Evolutionary conservation across 2,888 invertebrate species (phyloP), one percentile per base, ranked within the genome.

Genomic region (Pterostichus niger): DNA sequence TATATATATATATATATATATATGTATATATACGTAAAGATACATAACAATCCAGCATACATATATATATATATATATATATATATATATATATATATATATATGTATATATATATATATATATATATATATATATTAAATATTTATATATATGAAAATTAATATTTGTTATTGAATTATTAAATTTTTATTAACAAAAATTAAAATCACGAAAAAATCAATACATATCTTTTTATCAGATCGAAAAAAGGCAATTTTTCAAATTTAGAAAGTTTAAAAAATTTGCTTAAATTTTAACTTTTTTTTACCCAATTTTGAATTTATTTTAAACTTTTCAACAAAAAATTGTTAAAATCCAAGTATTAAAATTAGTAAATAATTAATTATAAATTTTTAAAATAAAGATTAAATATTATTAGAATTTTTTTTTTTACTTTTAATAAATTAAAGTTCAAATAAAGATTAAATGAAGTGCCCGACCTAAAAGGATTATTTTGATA

Each of bases 401-500:
- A 0, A 6, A 59, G 10, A 10, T 31, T 11, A 17, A 59, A 59
- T 10, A 11, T 10, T 31, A 13, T 46, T 15, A 3, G 46, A 15
- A 6, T 64, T 64, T 46, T 82, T 35, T n/a, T 17, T 33, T 61
- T 33, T 76, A 75, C 15, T 83, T 75, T 35, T 76, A 52, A 33
- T 2, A 24, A 1, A 73, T 6, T 40, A 49, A 76, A 35, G 59
- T 83, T 10, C 46, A 40, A 78, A 82, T 56, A 82, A 82, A 59
- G 35, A 11, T 54, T 76, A 64, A 88, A 88, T 88, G 87, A 88
- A 87, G 87, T 89, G 92, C 92, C 92, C 92, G 92, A 89, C 4
- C 24, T 83, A 86, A 93, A 93, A 93, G 92, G 92, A 88, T 91
- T 92, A 92, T 91, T 91, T 91, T 93, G 92, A 93, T 93, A 92